These are phyloP conservation scores for Hirundichthys speculiger DNA, from an alignment of 2,113 vertebrate species.

Conservation along the genomic window DNA sequence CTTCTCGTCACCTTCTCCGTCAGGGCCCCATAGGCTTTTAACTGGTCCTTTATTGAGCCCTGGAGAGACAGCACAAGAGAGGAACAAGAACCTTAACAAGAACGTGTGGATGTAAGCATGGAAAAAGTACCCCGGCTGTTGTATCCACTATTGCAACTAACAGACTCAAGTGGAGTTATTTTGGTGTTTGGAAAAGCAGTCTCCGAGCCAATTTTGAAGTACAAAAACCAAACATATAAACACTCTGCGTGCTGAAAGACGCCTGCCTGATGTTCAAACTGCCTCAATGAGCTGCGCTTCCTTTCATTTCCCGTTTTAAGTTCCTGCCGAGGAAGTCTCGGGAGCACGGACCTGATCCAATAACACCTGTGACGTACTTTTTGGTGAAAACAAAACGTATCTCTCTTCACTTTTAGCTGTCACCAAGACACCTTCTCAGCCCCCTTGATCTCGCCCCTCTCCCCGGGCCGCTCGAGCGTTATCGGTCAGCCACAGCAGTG, in stretches of 20 bases:
- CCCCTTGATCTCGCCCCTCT: background rate
- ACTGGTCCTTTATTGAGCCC: conserved; percentile 93
- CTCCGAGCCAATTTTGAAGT: conserved; percentile 20
- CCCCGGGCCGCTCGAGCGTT: conserved; percentile 32
- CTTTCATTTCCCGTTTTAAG: conserved; percentile 69
- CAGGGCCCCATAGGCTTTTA: conserved; percentile 90
- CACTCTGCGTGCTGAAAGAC: conserved; percentile 16
- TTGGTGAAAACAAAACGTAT: conserved; percentile 20
- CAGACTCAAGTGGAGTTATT: conserved; percentile 1
- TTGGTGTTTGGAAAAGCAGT: background rate
- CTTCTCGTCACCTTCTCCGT: conserved; percentile 91
- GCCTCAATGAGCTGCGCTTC: conserved; percentile 52
- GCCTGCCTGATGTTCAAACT: conserved; percentile 25
- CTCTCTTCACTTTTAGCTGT: conserved; percentile 27
- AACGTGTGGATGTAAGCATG: background rate
- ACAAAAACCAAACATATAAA: conserved; percentile 27
- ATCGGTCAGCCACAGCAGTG: conserved; percentile 55
- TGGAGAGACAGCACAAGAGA: conserved; percentile 48
- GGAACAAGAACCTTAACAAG: background rate
- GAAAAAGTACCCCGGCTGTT: background rate
- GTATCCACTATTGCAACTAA: background rate
- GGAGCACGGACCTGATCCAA: conserved; percentile 34
- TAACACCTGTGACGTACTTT: conserved; percentile 57
- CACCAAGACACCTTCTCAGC: conserved; percentile 35
- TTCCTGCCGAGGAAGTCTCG: conserved; percentile 44